Conservation (phyloP, 2,113 vertebrate species). For the Sinocyclocheilus anshuiensis region DNA sequence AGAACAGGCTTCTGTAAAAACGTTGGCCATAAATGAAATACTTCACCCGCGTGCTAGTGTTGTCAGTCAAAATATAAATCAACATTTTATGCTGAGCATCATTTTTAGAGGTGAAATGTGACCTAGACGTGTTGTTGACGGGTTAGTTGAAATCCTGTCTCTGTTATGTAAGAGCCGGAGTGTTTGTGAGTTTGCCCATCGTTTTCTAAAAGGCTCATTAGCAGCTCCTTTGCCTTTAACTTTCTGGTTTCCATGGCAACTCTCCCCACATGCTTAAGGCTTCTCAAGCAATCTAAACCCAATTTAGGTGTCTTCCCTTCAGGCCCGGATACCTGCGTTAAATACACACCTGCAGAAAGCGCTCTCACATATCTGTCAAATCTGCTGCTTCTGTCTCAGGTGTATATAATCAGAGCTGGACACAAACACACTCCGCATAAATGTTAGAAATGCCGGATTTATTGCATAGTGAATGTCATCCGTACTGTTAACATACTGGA, state of each 20-base stretch:
- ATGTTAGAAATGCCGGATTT: neutral
- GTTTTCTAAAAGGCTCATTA: conserved; percentile 21
- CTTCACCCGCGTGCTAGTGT: neutral
- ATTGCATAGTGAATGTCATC: neutral
- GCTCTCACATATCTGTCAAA: neutral
- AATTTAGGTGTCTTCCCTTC: conserved; percentile 6
- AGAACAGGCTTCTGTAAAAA: neutral
- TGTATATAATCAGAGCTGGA: neutral
- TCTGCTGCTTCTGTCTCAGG: neutral
- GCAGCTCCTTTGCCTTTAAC: conserved; percentile 21
- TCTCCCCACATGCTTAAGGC: conserved; percentile 32
- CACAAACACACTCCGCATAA: neutral
- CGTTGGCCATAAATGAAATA: neutral
- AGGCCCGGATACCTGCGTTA: neutral
- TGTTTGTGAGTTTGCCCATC: neutral
- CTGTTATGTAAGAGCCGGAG: conserved; percentile 2
- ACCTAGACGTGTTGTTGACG: neutral
- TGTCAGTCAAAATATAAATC: neutral
- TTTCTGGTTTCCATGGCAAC: conserved; percentile 35
- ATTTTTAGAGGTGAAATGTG: neutral
- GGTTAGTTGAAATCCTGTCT: neutral
- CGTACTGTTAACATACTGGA: neutral
- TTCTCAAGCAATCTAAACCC: conserved; percentile 27
- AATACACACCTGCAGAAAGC: neutral
- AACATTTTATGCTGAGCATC: neutral